phyloP scores from a whole-genome alignment of 2,113 vertebrate species.

The Stigmatopora argus region DNA sequence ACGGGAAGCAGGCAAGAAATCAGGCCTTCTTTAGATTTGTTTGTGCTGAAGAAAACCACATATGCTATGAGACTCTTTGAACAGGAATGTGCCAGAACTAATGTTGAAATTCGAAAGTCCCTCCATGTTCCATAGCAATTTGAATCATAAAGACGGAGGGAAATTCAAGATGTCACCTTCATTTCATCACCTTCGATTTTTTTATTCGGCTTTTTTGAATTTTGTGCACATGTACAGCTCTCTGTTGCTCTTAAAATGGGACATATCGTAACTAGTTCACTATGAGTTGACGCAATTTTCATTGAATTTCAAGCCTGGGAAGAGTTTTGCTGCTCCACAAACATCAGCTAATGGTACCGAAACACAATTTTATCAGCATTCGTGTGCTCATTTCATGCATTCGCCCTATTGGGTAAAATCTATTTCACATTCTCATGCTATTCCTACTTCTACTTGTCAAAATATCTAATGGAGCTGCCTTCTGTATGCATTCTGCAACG shows the following conservation, averaged over 20 bases:
- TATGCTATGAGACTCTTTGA: neutral
- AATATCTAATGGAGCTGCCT: neutral
- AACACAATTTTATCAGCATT: neutral
- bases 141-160: too few species aligned
- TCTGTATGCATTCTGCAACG: neutral
- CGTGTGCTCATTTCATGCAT: neutral
- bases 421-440: neutral
- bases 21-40: slow-evolving; percentile 5
- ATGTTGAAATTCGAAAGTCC: neutral
- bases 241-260: too few species aligned
- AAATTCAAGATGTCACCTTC: too few species aligned
- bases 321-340: too few species aligned
- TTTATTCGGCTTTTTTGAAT: too few species aligned
- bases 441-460: neutral
- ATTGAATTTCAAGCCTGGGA: too few species aligned
- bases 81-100: slow-evolving; percentile 5
- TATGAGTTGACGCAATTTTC: too few species aligned
- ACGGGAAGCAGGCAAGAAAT: slow-evolving; percentile 32
- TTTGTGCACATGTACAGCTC: too few species aligned
- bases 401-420: neutral
- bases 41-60: slow-evolving; percentile 19
- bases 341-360: too few species aligned
- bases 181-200: too few species aligned
- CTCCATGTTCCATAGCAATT: too few species aligned
- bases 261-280: too few species aligned